Evolutionary conservation across 2,113 vertebrate genomes (phyloP).

Genomic region (Phrynosoma platyrhinos): DNA sequence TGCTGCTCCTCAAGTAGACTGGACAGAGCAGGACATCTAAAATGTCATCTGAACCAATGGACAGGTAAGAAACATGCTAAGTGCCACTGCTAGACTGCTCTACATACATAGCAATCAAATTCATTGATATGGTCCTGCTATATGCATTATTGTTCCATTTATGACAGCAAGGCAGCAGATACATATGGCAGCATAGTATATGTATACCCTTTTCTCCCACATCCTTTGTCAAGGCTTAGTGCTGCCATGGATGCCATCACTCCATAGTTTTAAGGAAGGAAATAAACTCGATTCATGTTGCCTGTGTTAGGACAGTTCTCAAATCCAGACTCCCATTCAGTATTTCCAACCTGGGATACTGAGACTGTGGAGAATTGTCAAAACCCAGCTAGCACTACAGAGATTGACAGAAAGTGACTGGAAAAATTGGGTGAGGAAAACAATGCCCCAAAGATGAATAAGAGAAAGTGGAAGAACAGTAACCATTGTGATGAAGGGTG

Average conservation of each 20-base stretch:
- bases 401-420: neutral
- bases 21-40: too few species aligned
- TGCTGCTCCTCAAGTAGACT: too few species aligned
- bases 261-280: neutral
- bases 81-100: too few species aligned
- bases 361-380: neutral
- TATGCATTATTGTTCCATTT: too few species aligned
- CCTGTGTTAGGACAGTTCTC: neutral
- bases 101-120: too few species aligned
- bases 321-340: neutral
- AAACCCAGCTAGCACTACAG: neutral
- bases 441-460: neutral
- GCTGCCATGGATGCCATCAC: neutral
- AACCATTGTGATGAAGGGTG: neutral
- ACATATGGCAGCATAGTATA: too few species aligned
- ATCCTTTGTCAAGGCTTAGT: neutral
- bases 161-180: too few species aligned
- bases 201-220: neutral
- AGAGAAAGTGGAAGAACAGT: neutral
- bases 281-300: neutral
- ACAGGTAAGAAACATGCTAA: too few species aligned
- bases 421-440: neutral
- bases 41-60: too few species aligned
- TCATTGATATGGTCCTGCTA: too few species aligned
- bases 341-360: neutral